Percentiles rank a stretch among this genome's conserved stretches.
Conservation (phyloP, 2,113 vertebrate genomes). For the Catharus bicknelli region DNA sequence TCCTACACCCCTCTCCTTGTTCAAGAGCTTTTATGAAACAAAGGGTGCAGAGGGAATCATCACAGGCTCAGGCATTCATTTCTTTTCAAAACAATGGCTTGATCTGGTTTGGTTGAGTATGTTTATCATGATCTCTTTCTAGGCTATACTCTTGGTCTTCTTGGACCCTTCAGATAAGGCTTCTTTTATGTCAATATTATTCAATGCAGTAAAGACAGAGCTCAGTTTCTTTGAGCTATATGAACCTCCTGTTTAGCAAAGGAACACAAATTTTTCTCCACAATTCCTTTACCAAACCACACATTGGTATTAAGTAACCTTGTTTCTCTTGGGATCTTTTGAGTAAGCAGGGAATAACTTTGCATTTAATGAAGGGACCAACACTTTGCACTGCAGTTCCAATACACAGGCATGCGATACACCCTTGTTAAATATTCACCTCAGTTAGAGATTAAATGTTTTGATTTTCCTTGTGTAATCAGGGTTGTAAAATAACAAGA, state of each 20-base stretch:
- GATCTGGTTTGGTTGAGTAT: background rate
- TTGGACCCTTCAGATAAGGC: background rate
- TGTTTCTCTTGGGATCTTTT: background rate
- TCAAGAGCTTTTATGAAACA: background rate
- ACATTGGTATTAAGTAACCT: fast-evolving
- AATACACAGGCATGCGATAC: background rate
- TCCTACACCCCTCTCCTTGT: background rate
- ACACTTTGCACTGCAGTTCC: background rate
- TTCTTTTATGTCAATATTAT: background rate
- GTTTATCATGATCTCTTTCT: background rate
- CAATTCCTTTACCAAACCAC: background rate
- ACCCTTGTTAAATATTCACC: background rate
- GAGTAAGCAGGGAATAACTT: background rate
- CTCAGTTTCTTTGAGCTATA: background rate
- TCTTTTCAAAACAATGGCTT: background rate
- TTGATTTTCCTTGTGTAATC: background rate
- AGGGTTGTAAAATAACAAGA: background rate
- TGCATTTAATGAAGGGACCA: background rate
- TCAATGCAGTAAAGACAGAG: background rate
- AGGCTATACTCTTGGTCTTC: background rate
- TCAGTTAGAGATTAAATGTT: background rate
- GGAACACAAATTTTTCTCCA: fast-evolving
- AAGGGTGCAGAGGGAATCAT: background rate
- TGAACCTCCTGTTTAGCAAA: background rate
- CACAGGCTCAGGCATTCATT: fast-evolving